phyloP scores from a whole-genome alignment of 2,797 vertebrate genomes.

The Crenichthys baileyi region DNA sequence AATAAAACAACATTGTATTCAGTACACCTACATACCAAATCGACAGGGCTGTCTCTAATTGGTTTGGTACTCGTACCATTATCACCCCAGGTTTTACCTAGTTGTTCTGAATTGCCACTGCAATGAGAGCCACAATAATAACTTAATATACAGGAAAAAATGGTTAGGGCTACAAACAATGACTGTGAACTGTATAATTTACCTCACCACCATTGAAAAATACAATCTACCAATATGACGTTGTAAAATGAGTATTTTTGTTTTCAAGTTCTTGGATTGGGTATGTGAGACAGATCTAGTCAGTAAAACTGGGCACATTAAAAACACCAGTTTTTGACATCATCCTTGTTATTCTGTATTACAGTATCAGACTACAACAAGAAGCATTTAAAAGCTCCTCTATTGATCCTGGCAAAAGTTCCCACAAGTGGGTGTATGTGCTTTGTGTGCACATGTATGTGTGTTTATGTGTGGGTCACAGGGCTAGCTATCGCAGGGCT shows the following conservation, averaged over 20 bases:
- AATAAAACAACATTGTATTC: no score
- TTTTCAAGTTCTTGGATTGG: slow-evolving; percentile 10
- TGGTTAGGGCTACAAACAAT: background rate
- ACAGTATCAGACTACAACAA: slow-evolving; percentile 70
- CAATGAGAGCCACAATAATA: background rate
- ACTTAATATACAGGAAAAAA: background rate
- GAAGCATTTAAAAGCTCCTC: slow-evolving; percentile 78
- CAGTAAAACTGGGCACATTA: slow-evolving; percentile 48
- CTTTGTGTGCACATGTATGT: slow-evolving; percentile 24
- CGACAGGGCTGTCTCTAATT: no score
- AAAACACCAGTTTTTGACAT: slow-evolving; percentile 44
- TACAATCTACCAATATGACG: background rate
- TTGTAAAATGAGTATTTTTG: slow-evolving; percentile 9
- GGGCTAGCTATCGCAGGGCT: slow-evolving; percentile 55
- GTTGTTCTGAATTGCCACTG: background rate
- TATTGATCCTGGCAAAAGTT: slow-evolving; percentile 81
- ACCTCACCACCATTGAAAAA: background rate
- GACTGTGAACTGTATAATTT: background rate
- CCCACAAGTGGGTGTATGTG: slow-evolving; percentile 70
- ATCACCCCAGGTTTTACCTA: background rate
- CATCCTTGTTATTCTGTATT: slow-evolving; percentile 64
- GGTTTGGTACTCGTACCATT: no score
- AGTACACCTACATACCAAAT: no score
- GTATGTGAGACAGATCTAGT: slow-evolving; percentile 21
- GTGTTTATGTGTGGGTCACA: slow-evolving; percentile 51